Evolutionary conservation across 2,113 vertebrate genomes (phyloP), one percentile per base, ranked within the genome.

Genomic region (Phyllostomus hastatus): DNA sequence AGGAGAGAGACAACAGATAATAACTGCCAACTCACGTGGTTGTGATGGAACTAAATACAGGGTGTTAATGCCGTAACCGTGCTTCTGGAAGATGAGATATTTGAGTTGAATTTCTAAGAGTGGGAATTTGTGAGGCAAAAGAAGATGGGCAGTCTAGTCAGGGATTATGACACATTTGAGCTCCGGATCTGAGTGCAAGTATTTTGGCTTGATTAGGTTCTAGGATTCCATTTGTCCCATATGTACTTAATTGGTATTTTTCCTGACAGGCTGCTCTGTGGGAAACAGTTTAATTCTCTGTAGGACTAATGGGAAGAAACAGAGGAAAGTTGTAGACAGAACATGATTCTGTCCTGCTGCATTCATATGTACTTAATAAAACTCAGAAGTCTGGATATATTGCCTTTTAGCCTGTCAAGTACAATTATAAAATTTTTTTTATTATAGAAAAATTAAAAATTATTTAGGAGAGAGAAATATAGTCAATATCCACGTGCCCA

Each of bases 51-150:
- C 78, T 48, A 48, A 90, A 72, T 28, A 16, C 1, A 26, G 26
- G 24, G 11, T 33, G 19, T 86, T 35, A 67, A 35, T 84, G 38
- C 35, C 20, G 11, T 76, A 22, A 11, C 20, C 26, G 16, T 59
- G 2, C 46, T 75, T 41, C 48, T 90, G 46, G 54, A 85, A 75
- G 61, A 43, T 28, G 14, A 50, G 22, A 17, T 85, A 10, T 33
- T 83, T 79, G 69, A 94, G 70, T 70, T 89, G 88, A 79, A 95
- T 61, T 76, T 75, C 15, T 4, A 93, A 90, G 35, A 94, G 20
- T 61, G 67, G 46, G 54, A 20, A 54, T 91, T 80, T 64, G 5
- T 79, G 41, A 46, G 57, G 22, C 83, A 38, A 35, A 73, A 78
- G 61, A 16, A 48, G 7, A 16, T 61, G 1, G 61, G 15, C 50